Evolutionary conservation across 2,797 vertebrate genomes (phyloP).

Genomic region (Mallotus villosus): DNA sequence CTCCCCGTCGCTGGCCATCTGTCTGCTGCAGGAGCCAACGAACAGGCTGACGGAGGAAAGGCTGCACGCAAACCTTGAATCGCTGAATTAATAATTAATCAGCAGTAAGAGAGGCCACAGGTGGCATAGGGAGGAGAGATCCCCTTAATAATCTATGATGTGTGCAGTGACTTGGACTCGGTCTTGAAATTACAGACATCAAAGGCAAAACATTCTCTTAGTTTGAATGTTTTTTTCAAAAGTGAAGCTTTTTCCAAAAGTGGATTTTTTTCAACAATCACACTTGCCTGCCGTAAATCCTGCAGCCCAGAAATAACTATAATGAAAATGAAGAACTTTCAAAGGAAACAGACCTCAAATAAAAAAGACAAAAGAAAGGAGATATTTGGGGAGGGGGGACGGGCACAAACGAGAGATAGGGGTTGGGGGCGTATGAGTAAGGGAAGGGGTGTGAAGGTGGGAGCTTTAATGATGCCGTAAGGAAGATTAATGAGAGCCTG

Average conservation of each 20-base stretch:
- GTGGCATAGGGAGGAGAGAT: neutral
- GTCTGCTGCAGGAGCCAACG: neutral
- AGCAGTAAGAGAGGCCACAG: constrained; percentile 6
- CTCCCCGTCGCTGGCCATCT: constrained; percentile 16
- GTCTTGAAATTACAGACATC: neutral
- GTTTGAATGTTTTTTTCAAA: neutral
- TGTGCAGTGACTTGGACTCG: neutral
- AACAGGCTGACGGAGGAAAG: neutral
- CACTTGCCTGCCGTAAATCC: neutral
- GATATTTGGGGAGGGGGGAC: neutral
- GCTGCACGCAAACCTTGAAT: constrained; percentile 6
- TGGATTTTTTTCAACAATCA: neutral
- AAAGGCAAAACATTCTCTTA: neutral
- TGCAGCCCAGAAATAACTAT: neutral
- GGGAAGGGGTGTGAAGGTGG: neutral
- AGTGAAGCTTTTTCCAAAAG: neutral
- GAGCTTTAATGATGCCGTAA: constrained; percentile 24
- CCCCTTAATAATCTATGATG: constrained; percentile 1
- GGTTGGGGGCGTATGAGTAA: neutral
- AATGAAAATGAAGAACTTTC: neutral
- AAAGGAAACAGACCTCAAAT: neutral
- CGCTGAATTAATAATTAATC: constrained; percentile 3
- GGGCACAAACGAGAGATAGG: neutral
- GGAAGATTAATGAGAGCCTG: constrained; percentile 31
- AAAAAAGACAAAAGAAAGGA: neutral